These are phyloP conservation scores for Cyanoderma ruficeps DNA, from an alignment of 2,113 vertebrate genomes.

Conservation along the genomic window DNA sequence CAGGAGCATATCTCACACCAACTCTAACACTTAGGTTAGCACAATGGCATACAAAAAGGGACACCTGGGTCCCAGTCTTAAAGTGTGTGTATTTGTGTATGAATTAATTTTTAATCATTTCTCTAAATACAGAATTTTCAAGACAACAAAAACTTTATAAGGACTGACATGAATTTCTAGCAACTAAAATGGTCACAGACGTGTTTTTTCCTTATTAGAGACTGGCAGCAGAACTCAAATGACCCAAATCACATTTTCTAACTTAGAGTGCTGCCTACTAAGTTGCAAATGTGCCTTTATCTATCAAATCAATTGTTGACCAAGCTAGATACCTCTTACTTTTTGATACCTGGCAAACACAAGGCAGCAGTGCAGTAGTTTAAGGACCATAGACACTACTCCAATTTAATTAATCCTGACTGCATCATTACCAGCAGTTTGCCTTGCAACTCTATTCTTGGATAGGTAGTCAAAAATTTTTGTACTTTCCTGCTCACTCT, in stretches of 20 bases:
- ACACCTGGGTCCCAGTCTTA: background rate
- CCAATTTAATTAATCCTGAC: background rate
- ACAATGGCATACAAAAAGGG: background rate
- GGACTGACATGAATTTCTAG: background rate
- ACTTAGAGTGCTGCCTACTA: background rate
- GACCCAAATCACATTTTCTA: background rate
- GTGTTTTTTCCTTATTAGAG: background rate
- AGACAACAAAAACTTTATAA: background rate
- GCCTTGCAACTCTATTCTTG: background rate
- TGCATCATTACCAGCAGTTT: background rate
- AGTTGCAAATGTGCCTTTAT: background rate
- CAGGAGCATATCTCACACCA: background rate
- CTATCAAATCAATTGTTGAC: background rate
- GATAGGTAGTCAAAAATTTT: background rate
- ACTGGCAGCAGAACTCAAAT: background rate
- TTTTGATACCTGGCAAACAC: background rate
- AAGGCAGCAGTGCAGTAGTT: background rate
- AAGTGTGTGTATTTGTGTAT: background rate
- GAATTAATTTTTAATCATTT: background rate
- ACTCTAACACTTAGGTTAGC: background rate
- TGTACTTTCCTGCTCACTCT: background rate
- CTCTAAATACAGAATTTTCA: background rate
- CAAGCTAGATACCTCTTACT: background rate
- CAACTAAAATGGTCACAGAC: background rate
- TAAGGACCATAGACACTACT: background rate